phyloP scores from a whole-genome alignment of 2,888 invertebrate genomes.

The Silvanus unidentatus region DNA sequence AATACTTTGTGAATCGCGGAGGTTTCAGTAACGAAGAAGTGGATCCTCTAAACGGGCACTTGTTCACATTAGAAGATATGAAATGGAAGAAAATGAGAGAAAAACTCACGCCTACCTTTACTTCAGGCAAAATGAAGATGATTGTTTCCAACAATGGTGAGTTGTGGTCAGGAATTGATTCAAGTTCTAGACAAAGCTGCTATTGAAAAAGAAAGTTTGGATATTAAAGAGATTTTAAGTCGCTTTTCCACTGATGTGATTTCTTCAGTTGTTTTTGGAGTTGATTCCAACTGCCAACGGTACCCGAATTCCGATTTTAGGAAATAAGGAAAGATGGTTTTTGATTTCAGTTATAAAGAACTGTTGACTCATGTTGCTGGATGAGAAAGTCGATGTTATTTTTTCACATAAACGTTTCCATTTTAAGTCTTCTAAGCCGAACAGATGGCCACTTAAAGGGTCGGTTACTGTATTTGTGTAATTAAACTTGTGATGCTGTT shows the following conservation, averaged over 20 bases:
- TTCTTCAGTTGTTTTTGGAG: slow-evolving; percentile 53
- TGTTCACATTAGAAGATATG: slow-evolving; percentile 51
- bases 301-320: slow-evolving; percentile 49
- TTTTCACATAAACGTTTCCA: slow-evolving; percentile 43
- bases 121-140: slow-evolving; percentile 59
- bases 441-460: too few species aligned
- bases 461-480: too few species aligned
- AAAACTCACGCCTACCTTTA: slow-evolving; percentile 57
- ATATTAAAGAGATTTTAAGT: slow-evolving; percentile 48
- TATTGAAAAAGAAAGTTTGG: slow-evolving; percentile 11
- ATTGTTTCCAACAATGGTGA: slow-evolving; percentile 57
- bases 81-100: slow-evolving; percentile 57
- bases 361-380: slow-evolving; percentile 34
- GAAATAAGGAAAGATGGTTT: slow-evolving; percentile 23
- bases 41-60: slow-evolving; percentile 53
- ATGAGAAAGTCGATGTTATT: slow-evolving; percentile 43
- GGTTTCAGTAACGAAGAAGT: slow-evolving; percentile 52
- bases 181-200: slow-evolving; percentile 41
- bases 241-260: slow-evolving; percentile 55
- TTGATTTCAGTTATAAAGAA: too few species aligned
- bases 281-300: slow-evolving; percentile 52
- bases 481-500: too few species aligned
- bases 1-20: slow-evolving; percentile 40
- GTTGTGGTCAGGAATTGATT: slow-evolving; percentile 50
- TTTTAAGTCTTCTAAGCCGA: too few species aligned